These are phyloP conservation scores for Crypturellus tataupa DNA, from an alignment of 2,797 vertebrate species.

Conservation along the genomic window DNA sequence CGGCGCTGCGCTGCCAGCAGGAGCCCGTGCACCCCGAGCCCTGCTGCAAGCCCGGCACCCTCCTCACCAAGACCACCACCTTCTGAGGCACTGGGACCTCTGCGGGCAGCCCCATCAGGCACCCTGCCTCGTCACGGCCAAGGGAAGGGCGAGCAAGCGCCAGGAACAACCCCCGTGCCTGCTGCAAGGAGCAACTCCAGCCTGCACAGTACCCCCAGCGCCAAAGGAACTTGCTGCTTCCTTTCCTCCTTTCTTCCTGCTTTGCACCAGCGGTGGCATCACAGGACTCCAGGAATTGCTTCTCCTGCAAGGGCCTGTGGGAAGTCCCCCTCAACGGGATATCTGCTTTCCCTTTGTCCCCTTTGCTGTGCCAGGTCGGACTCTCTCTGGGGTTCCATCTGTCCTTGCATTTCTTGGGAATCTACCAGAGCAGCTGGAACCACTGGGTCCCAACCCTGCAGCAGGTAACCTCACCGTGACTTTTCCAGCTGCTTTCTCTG, in stretches of 20 bases:
- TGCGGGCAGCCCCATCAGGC: rapidly evolving
- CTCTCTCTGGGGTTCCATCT: background rate
- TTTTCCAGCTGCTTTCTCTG: background rate
- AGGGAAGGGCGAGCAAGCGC: background rate
- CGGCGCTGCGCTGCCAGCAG: conserved; percentile 70
- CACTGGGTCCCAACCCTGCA: background rate
- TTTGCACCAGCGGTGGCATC: background rate
- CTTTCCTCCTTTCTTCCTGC: background rate
- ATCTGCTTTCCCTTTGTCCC: no score
- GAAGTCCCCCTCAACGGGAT: background rate
- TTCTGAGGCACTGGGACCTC: conserved; percentile 31
- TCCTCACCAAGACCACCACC: conserved; percentile 73
- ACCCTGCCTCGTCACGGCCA: background rate
- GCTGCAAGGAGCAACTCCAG: background rate
- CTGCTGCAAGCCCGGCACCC: conserved; percentile 55
- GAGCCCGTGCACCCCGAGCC: conserved; percentile 67
- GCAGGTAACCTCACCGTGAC: background rate
- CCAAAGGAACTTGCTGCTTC: background rate
- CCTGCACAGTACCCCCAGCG: background rate
- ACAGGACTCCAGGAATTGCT: background rate
- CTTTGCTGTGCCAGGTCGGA: no score
- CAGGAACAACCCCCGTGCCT: rapidly evolving
- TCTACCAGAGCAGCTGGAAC: background rate
- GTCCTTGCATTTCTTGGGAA: background rate
- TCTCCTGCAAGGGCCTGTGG: background rate